Percentiles rank a stretch among this genome's conserved stretches.
These are phyloP conservation scores for Albula goreensis DNA, from an alignment of 2,113 vertebrate genomes.

Conservation along the genomic window DNA sequence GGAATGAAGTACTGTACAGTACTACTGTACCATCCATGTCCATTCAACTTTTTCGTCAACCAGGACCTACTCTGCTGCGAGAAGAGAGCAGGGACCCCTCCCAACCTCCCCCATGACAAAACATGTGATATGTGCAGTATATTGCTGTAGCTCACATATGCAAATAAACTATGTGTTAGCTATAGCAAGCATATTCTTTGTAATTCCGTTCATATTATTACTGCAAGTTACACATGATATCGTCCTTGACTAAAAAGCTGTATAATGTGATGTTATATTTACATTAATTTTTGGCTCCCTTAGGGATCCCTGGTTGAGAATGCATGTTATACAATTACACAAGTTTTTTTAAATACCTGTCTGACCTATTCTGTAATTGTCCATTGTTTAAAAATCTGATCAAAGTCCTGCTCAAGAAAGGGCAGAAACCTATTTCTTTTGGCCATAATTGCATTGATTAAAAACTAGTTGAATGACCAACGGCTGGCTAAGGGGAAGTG, in stretches of 20 bases:
- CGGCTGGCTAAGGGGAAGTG: not conserved
- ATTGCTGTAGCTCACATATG: not conserved
- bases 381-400: not conserved
- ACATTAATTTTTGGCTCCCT: not conserved
- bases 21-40: not conserved
- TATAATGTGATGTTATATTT: not conserved
- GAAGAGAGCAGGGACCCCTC: not conserved
- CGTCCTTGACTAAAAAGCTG: too few species aligned
- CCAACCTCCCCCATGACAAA: not conserved
- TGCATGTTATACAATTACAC: not conserved
- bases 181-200: not conserved
- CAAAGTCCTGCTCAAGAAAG: not conserved
- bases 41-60: not conserved
- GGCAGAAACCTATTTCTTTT: not conserved
- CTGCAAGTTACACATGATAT: not conserved
- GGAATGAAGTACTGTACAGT: not conserved
- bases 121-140: not conserved
- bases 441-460: not conserved
- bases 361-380: not conserved
- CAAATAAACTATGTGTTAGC: not conserved
- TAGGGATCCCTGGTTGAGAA: not conserved
- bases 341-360: not conserved
- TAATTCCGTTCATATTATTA: not conserved
- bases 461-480: not conserved
- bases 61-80: not conserved